Percentiles rank a stretch among this genome's conserved stretches.
Conservation (phyloP, 2,113 vertebrate species). For the Xiphorhynchus elegans region DNA sequence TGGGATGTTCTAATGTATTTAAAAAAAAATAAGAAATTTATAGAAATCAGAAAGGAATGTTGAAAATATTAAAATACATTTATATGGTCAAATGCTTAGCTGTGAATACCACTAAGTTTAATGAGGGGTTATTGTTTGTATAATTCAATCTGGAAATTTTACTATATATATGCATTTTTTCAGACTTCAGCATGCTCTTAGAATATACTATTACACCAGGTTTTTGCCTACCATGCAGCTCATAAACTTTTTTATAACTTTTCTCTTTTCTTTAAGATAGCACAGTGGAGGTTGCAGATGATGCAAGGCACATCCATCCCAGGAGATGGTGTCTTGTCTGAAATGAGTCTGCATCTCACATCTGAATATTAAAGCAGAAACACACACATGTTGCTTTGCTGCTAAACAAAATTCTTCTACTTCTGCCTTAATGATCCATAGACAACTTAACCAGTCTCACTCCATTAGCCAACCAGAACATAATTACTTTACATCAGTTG, state of each 20-base stretch:
- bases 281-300: not conserved
- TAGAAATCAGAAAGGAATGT: not conserved
- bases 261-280: not conserved
- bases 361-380: not conserved
- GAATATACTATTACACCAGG: not conserved
- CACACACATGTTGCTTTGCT: not conserved
- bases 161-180: not conserved
- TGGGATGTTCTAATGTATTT: not conserved
- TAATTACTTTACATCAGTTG: not conserved
- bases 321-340: not conserved
- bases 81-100: not conserved
- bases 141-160: not conserved
- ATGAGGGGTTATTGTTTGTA: not conserved
- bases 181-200: not conserved
- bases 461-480: not conserved
- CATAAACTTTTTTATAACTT: not conserved
- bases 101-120: not conserved
- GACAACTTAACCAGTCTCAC: not conserved
- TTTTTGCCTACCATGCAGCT: not conserved
- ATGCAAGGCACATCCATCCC: not conserved
- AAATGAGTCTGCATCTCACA: not conserved
- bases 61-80: not conserved
- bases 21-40: not conserved
- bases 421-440: not conserved
- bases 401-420: not conserved